Percentiles rank a stretch among this genome's conserved stretches.
Conservation (phyloP, 2,888 invertebrate genomes). For the Eupithecia abbreviata region DNA sequence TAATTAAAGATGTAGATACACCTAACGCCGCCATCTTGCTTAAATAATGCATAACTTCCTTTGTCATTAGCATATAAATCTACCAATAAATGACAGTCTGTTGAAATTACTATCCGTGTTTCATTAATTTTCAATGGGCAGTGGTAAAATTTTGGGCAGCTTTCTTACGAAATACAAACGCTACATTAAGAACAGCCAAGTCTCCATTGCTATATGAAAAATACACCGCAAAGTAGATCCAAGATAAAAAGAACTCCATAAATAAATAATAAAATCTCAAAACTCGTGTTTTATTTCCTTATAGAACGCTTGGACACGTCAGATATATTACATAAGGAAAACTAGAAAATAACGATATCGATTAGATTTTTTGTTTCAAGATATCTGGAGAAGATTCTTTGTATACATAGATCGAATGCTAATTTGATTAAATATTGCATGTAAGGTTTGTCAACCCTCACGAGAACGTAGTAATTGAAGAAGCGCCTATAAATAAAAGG, state of each 20-base stretch:
- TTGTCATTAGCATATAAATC: too few species aligned
- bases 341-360: background rate
- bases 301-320: background rate
- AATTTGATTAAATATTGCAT: background rate
- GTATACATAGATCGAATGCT: background rate
- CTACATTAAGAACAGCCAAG: background rate
- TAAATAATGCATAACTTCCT: too few species aligned
- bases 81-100: too few species aligned
- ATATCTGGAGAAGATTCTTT: background rate
- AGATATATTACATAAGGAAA: background rate
- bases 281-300: background rate
- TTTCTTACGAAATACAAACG: background rate
- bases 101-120: too few species aligned
- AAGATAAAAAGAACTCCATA: background rate
- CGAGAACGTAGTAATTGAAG: background rate
- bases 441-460: background rate
- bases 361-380: background rate
- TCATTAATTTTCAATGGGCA: background rate
- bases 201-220: background rate
- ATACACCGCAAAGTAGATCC: background rate
- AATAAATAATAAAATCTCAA: background rate
- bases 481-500: constrained; percentile 10
- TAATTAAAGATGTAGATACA: too few species aligned
- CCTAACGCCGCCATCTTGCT: too few species aligned
- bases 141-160: background rate